Base-by-base conservation (phyloP, 2,797 vertebrate genomes). In the Chanos chanos region DNA sequence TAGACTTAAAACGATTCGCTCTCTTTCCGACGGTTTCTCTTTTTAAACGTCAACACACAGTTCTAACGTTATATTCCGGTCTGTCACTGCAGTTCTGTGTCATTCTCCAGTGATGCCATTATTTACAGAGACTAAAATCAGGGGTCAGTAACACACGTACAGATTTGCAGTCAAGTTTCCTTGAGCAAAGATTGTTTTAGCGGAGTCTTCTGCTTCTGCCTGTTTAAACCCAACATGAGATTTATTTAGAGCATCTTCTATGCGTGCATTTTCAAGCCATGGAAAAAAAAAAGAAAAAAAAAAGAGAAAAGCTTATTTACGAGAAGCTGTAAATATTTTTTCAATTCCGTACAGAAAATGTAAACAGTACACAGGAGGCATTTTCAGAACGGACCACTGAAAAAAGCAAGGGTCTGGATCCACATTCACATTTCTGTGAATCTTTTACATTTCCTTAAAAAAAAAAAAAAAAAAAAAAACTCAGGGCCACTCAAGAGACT, bases 321-420 rank as follows among this genome's bases (percentile, higher is more conserved):
- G 71, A 53, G 54, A 31, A 63, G 43, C 48, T 55, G 71, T 81
- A 81, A 81, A 81, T 76, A 77, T 74, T 73, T 67, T n/a, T 48
- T 47, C 39, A 33, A 25, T 57, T 57, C 58, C 59, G 69, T 68
- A 56, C 43, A 61, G 40, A 71, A 72, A 74, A 75, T 63, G 59
- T 67, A 70, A 78, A 75, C 70, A 62, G 50, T 61, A 66, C 64
- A 69, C 64, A 45, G 68, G 60, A 61, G 47, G 22, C 41, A 21
- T 61, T 76, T 77, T 68, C 16, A 24, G 45, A 58, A 15, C 31
- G 34, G 37, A 8, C 39, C 19, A 39, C 39, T 7, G 16, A 40
- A 40, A 21, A 8, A 12, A n/a, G n/a, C n/a, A n/a, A n/a, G n/a
- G n/a, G n/a, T n/a, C n/a, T n/a, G n/a, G n/a, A n/a, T n/a, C n/a